Evolutionary conservation across 2,113 vertebrate genomes (phyloP), one percentile per base, ranked within the genome.

Genomic region (Accipiter cooperii): DNA sequence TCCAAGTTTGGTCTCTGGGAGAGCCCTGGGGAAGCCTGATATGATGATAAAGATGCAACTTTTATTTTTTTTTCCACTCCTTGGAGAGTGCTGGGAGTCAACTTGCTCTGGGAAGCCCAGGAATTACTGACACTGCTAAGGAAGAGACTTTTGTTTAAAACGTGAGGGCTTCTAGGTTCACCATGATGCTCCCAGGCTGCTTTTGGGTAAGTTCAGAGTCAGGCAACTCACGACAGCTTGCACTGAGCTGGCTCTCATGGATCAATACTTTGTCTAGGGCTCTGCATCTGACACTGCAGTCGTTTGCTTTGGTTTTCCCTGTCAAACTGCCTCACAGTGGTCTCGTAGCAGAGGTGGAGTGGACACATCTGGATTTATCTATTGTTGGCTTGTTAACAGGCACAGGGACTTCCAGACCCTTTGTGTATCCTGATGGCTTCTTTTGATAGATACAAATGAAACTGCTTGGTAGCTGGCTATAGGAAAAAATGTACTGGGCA

Each of bases 161-260:
- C 0, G 0, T 12, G 13, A 68, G 10, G 17, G 33, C 12, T 91
- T 38, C n/a, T 40, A 68, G n/a, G 16, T 26, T 58, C 47, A 28
- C 16, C 0, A 0, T 38, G 26, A 9, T 21, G 44, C 29, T 79
- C 25, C 11, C 5, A 40, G 38, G 29, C 33, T 82, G 51, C 31
- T 89, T 8, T 36, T 54, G 49, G 12, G 3, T 47, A 33, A 42
- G 5, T 34, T 25, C 12, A 38, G 68, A 19, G 36, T 36, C 9
- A 5, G 77, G 46, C 58, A 83, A 61, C 17, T 86, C 36, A 19
- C 4, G 0, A 16, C 1, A 2, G 21, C 29, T 87, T 22, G 21
- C 13, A 6, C 10, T 66, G 64, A 44, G 5, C 28, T 81, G 0
- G 0, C 6, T 68, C 2, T 51, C 0, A 0, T 18, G n/a, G 17